Evolutionary conservation across 2,113 vertebrate species (phyloP), one percentile per base, ranked within the genome.

Genomic region (Melanostigma gelatinosum): DNA sequence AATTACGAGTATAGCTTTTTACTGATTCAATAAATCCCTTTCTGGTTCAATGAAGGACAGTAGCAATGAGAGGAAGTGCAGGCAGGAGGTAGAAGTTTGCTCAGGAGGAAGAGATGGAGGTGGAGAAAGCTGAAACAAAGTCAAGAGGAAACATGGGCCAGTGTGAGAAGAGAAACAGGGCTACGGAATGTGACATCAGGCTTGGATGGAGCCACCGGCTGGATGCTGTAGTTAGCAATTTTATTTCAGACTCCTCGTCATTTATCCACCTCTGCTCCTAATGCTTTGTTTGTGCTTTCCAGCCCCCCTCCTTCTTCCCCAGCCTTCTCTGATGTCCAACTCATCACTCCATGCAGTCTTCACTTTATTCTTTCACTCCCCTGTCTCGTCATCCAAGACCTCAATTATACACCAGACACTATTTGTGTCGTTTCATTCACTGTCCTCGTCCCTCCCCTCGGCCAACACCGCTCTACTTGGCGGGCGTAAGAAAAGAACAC

Each of bases 261-360:
- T 72, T 38, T 34, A 54, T 36, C 81, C 79, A 46, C 75, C 72
- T 83, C 75, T 67, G 18, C 50, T 80, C 2, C 46, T 71, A 38
- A 79, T 69, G 69, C 67, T 79, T 74, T 82, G 83, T 87, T 85
- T 85, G 65, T 54, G 62, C 69, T 64, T 55, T 74, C 44, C 69
- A 74, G 67, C 6, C 69, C 63, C 40, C 69, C 42, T 40, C 24
- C 3, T 50, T 46, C 32, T 38, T 61, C 32, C 68, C 38, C 54
- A 58, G 65, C 55, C 72, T 72, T 68, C 61, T 36, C 40, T 0
- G n/a, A 60, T 40, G 10, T 88, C 80, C 77, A 82, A 60, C 72
- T 80, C 75, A 65, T 58, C 8, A 0, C 44, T 58, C n/a, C 50
- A 20, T 6, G 36, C 61, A 55, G 61, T 65, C 42, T 12, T 62